phyloP scores from a whole-genome alignment of 2,888 invertebrate genomes.

The Caenorhabditis sp. region DNA sequence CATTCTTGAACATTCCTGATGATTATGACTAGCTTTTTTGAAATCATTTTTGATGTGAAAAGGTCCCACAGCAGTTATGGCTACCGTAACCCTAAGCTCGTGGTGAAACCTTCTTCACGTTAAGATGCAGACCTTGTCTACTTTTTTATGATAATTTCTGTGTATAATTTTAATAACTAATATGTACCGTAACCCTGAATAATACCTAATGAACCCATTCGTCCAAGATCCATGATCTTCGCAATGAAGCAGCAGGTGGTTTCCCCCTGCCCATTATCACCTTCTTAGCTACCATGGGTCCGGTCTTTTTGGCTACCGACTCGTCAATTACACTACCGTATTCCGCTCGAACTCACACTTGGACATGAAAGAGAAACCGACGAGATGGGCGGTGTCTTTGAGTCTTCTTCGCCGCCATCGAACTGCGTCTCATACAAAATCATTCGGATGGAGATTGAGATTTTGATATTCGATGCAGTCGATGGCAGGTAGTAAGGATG shows the following conservation, averaged over 20 bases:
- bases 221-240: background rate
- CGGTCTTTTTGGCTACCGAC: constrained; percentile 20
- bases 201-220: background rate
- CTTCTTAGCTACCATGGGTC: constrained; percentile 21
- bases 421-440: constrained; percentile 64
- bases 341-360: constrained; percentile 20
- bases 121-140: too few relatives aligned
- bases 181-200: too few relatives aligned
- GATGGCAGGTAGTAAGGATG: constrained; percentile 8
- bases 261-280: constrained; percentile 49
- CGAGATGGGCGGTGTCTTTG: constrained; percentile 19
- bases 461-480: constrained; percentile 57
- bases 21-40: constrained; percentile 74
- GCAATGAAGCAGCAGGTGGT: background rate
- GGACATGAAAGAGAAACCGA: constrained; percentile 21
- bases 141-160: too few relatives aligned
- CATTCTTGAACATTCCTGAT: constrained; percentile 79
- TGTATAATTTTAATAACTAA: too few relatives aligned
- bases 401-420: constrained; percentile 13
- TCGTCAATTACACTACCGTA: constrained; percentile 1
- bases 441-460: constrained; percentile 14
- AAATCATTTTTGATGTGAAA: background rate
- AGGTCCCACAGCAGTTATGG: too few relatives aligned
- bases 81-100: too few relatives aligned
- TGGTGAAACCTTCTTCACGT: too few relatives aligned